Evolutionary conservation across 1,140 invertebrate genomes (phyloP), one percentile per base, ranked within the genome.

Genomic region (Neodiprion virginianus): DNA sequence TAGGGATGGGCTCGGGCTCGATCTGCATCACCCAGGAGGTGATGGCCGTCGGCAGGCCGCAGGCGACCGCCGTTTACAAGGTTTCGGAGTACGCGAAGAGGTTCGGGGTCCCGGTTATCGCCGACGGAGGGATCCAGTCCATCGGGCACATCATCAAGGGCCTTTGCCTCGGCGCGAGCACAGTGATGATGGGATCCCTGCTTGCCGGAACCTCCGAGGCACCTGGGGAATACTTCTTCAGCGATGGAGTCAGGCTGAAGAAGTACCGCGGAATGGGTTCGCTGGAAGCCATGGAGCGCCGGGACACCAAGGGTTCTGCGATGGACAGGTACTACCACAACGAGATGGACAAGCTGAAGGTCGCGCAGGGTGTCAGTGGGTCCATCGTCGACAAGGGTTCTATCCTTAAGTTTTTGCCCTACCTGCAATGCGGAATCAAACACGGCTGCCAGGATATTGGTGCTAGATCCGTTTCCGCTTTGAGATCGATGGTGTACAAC

Each of bases 21-120:
- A 99, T 99, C 81, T 99, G 97, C 87, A 99, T 98, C 70, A 99
- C 97, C 14, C 97, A 98, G 89, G 97, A 98, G 91, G 97, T 99
- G 0, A 98, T 98, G 97, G 97, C 97, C n/a, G 97, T 98, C 77
- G 97, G 97, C 8, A 91, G 97, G 74, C 95, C 97, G 1, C 97
- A 99, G 87, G 94, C 93, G 0, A 95, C 94, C 48, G 95, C 95
- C 73, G 94, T 96, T 1, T 96, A 95, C 82, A 94, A 95, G 88
- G 96, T 98, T 1, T 91, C 96, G 21, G 93, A 95, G 77, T 98
- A 96, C 89, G 96, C 97, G 23, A 89, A 91, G 68, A 88, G 93
- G 76, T 96, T 94, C 86, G 94, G 94, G 73, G 93, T 99, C 48
- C 97, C 97, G 1, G 93, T 98, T 0, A 97, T 99, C 79, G 97